Evolutionary conservation across 2,113 vertebrate species (phyloP), one percentile per base, ranked within the genome.

Genomic region (Xiphorhynchus elegans): DNA sequence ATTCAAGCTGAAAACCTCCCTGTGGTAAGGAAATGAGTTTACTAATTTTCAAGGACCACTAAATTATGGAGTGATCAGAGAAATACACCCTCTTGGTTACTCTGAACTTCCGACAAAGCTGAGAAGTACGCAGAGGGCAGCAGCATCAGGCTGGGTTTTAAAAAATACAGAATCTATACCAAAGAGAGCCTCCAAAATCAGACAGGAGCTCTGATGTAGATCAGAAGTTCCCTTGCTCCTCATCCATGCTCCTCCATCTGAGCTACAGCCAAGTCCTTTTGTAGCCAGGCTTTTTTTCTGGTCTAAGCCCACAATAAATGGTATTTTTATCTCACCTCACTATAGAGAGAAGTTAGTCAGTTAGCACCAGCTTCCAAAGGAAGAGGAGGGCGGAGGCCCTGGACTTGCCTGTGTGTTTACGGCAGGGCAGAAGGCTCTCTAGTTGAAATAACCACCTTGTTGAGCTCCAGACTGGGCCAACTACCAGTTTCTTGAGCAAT

Each of bases 341-440:
- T 31, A 2, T 0, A 80, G 25, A 0, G 1, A 55, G 44, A 12
- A 87, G 31, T 5, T 47, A 53, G 33, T 53, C 0, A 0, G 70
- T 5, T 40, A 55, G 28, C 40, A 63, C 1, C 33, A 72, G 58
- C 23, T 69, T 16, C 26, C 9, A 28, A 4, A 14, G 52, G 23
- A 49, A 68, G 49, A 18, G 20, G 24, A 63, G 49, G 44, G 53
- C 76, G 29, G 35, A 92, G 60, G 52, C 17, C 24, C 44, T 52
- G 58, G 55, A 5, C 10, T 7, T 28, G 24, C 8, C 4, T 0
- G 5, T 2, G 17, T 21, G 6, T 9, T 60, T 53, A 14, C 3
- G 28, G 59, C 0, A 2, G 72, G 53, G 37, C 44, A 63, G 69
- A 62, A 82, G 80, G 56, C 74, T 40, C 92, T 62, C 50, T 0